Conservation (phyloP, 2,888 invertebrate species). For the Mamestra brassicae region DNA sequence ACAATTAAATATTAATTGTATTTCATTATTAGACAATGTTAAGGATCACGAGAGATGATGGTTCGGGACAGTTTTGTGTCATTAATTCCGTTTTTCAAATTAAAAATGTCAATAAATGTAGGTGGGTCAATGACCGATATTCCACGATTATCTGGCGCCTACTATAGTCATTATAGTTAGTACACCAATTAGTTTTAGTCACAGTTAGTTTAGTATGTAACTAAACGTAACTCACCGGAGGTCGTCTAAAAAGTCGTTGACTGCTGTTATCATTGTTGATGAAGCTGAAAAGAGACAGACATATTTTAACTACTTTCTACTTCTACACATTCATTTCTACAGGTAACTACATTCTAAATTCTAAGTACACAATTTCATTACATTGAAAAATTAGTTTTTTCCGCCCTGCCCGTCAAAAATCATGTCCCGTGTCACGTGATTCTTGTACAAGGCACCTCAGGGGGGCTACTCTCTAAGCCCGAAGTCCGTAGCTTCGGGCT, state of each 20-base stretch:
- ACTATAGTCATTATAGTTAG: background rate
- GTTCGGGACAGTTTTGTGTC: no score
- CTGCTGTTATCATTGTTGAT: slow-evolving; percentile 79
- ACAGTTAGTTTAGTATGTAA: slow-evolving; percentile 43
- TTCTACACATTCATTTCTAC: slow-evolving; percentile 35
- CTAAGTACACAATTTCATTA: background rate
- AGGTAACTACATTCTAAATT: background rate
- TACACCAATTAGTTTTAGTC: slow-evolving; percentile 24
- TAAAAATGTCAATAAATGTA: no score
- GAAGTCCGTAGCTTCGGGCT: no score
- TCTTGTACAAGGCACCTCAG: background rate
- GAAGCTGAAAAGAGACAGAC: slow-evolving; percentile 56
- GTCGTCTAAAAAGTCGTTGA: slow-evolving; percentile 86
- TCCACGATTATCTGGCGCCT: no score
- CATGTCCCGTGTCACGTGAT: background rate
- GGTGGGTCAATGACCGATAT: no score
- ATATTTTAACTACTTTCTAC: slow-evolving; percentile 55
- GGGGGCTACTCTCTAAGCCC: no score
- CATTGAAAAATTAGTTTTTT: background rate
- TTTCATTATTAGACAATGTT: no score
- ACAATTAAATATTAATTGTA: no score
- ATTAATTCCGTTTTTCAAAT: no score
- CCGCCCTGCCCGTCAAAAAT: background rate
- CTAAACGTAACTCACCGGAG: slow-evolving; percentile 81
- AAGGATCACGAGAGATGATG: no score